Conservation (phyloP, 2,113 vertebrate genomes). For the Cranoglanis bouderius region DNA sequence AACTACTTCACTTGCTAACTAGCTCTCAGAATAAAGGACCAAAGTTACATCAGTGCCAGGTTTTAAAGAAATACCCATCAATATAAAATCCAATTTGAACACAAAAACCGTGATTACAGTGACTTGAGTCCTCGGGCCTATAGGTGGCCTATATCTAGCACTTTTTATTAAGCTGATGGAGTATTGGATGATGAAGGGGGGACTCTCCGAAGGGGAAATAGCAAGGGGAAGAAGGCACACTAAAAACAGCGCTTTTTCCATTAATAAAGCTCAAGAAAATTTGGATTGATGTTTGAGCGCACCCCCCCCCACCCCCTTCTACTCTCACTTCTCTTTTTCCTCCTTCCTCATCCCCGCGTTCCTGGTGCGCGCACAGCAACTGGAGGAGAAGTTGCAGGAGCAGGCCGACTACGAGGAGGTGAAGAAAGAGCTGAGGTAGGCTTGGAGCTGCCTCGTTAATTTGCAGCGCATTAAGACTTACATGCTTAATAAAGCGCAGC, state of each 20-base stretch:
- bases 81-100: not conserved
- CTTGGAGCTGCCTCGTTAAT: not conserved
- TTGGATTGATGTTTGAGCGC: not conserved
- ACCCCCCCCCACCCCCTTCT: too few species aligned
- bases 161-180: not conserved
- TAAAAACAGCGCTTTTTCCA: not conserved
- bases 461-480: not conserved
- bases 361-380: constrained; percentile 77
- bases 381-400: constrained; percentile 95
- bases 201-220: not conserved
- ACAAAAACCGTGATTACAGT: not conserved
- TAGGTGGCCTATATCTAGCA: not conserved
- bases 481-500: not conserved
- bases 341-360: not conserved
- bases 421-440: constrained; percentile 97
- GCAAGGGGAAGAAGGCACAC: not conserved
- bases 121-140: too few species aligned
- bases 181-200: not conserved
- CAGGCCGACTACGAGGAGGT: constrained; percentile 97
- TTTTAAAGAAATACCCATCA: not conserved
- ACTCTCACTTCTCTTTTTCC: not conserved
- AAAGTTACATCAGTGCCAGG: not conserved
- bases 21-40: not conserved
- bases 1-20: not conserved
- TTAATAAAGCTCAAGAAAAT: not conserved